Conservation (phyloP, 2,888 invertebrate genomes). For the Tipula confusa region DNA sequence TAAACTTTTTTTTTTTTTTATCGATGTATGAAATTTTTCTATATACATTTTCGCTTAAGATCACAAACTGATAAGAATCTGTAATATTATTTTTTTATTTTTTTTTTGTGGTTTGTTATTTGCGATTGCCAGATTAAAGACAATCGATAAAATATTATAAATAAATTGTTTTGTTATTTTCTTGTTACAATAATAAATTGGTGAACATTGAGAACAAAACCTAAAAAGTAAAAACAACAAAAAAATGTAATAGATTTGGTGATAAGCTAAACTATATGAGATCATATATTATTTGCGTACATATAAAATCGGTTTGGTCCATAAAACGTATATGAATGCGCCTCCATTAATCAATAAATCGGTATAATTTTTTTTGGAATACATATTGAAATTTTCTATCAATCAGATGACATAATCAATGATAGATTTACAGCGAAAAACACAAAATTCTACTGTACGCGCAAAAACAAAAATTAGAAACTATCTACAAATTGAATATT, state of each 20-base stretch:
- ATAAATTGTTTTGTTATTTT: constrained; percentile 25
- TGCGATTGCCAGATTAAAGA: background rate
- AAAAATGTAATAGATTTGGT: background rate
- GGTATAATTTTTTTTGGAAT: background rate
- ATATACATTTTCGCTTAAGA: background rate
- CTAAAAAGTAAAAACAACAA: too few species aligned
- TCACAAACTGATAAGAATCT: background rate
- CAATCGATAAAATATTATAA: background rate
- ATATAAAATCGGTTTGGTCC: background rate
- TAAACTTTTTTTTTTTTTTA: background rate
- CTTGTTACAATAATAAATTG: background rate
- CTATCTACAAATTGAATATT: background rate
- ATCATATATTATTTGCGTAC: background rate
- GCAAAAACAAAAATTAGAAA: too few species aligned
- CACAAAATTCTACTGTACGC: background rate
- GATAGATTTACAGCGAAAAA: background rate
- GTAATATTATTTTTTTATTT: background rate
- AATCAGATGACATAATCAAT: constrained; percentile 14
- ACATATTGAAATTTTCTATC: background rate
- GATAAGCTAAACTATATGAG: constrained; percentile 9
- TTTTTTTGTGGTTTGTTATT: background rate
- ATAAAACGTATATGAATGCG: background rate
- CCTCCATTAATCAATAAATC: background rate
- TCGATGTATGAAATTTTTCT: background rate
- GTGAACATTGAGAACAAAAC: background rate